Evolutionary conservation across 2,113 vertebrate genomes (phyloP), one percentile per base, ranked within the genome.

Genomic region (Pelodiscus sinensis): DNA sequence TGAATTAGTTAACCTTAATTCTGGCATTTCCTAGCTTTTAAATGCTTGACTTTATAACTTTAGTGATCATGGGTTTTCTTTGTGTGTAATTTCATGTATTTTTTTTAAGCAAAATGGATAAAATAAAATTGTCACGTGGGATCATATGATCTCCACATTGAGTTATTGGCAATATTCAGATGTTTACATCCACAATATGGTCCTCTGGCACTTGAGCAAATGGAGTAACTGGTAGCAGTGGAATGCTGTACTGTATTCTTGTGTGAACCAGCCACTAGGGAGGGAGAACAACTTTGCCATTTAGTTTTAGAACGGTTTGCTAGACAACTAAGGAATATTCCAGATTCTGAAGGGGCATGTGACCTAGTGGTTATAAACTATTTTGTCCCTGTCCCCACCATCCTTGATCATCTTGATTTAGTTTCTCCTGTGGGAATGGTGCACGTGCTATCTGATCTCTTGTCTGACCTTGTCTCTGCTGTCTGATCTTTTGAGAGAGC

Each of bases 381-480:
- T 95, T 87, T 60, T 84, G 10, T 31, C 2, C 84, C 54, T 55
- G 4, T 88, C 91, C 35, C 51, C 16, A 38, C 79, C 55, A 83
- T 0, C 1, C 3, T 87, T 24, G 0, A 14, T 5, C 0, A 2
- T 24, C 38, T 55, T 55, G 25, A 62, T 29, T 62, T 21, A 51
- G 31, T 62, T 52, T 82, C 11, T 86, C 44, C 68, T 79, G 24
- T 68, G 56, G 8, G 31, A 38, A 35, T 82, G 51, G 79, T 81
- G 31, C 62, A 22, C 80, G 65, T n/a, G 13, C 56, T 35, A 9
- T 71, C 65, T 71, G n/a, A 71, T 71, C n/a, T 71, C 16, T 8
- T 21, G 18, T 71, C 65, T 71, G 65, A 71, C 35, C n/a, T 71
- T 8, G 44, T 44, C 44, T 44, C 44, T 44, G 44, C 44, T 44